A percentile compares a stretch with the other conserved stretches of the same genome.
These are phyloP conservation scores for Pseudoips prasinana DNA, from an alignment of 2,888 invertebrate species.

Conservation along the genomic window DNA sequence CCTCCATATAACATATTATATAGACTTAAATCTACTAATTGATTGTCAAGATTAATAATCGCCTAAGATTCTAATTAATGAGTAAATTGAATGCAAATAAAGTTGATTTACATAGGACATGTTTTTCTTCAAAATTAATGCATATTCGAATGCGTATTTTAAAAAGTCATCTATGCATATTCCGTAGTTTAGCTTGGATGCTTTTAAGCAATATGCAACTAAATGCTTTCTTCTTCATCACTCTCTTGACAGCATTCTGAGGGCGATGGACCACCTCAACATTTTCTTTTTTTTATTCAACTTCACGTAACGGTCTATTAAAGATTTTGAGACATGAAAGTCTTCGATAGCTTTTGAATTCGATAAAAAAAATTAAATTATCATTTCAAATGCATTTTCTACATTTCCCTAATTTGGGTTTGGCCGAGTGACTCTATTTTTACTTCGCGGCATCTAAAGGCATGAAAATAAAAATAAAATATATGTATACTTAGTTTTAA, in stretches of 20 bases:
- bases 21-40: too few species aligned
- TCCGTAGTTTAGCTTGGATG: conserved; percentile 8
- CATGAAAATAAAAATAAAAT: not conserved
- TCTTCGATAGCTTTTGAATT: conserved; percentile 2
- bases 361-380: too few species aligned
- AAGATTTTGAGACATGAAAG: conserved; percentile 7
- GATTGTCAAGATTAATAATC: too few species aligned
- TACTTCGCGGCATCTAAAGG: conserved; percentile 10
- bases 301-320: conserved; percentile 11
- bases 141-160: conserved; percentile 9
- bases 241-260: too few species aligned
- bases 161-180: conserved; percentile 6
- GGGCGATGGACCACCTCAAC: too few species aligned
- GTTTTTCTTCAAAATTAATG: conserved; percentile 1
- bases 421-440: conserved; percentile 4
- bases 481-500: too few species aligned
- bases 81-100: too few species aligned
- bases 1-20: too few species aligned
- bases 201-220: conserved; percentile 7
- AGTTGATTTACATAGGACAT: too few species aligned
- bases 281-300: not conserved
- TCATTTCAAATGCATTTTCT: conserved; percentile 6
- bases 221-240: not conserved
- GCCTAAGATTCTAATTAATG: too few species aligned
- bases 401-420: conserved; percentile 3